Base-by-base conservation (phyloP, 2,113 vertebrate species). In the Eclectus roratus region DNA sequence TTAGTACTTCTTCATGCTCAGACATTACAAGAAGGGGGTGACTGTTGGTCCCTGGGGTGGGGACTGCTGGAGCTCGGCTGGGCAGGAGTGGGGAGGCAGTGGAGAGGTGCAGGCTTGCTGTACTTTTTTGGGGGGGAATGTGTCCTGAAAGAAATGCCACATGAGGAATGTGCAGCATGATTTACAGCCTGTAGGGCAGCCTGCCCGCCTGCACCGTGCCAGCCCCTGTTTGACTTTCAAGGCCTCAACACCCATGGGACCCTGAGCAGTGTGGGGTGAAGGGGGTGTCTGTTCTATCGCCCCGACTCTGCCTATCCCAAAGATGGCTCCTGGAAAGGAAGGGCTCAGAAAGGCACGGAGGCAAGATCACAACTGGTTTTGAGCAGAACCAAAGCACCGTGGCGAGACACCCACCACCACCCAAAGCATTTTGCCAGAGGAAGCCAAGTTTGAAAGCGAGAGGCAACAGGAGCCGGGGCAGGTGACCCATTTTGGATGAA, bases 1-100 rank as follows among this genome's bases (percentile, higher is more conserved):
- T 91, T 95, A 97, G 96, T 97, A 93, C 76, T 94, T 68, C 80
- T 96, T 93, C 44, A 28, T 91, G 86, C 95, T 96, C 92, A 95
- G 73, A 95, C 95, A 93, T 91, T 44, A 88, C 79, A 87, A 82
- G 87, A 93, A 90, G 70, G 46, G 58, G 27, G 44, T 87, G 80
- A 70, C 21, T 73, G 63, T 77, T 3, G 2, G 58, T 89, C 35
- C 44, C 46, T 0, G 1, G 46, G 43, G 43, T 63, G 71, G 35
- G 44, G 44, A 18, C 52, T 80, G 69, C 44, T 69, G 69, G 25
- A 35, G 33, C 29, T 29, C 39, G 43, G 33, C 33, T 84, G 61
- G 31, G 72, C 55, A 53, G 50, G 63, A 78, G 39, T 25, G 63
- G 44, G 56, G 58, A 91, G 66, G 53, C 6, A 8, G 60, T 19